Evolutionary conservation across 2,888 invertebrate species (phyloP).

Genomic region (Spodoptera littoralis): DNA sequence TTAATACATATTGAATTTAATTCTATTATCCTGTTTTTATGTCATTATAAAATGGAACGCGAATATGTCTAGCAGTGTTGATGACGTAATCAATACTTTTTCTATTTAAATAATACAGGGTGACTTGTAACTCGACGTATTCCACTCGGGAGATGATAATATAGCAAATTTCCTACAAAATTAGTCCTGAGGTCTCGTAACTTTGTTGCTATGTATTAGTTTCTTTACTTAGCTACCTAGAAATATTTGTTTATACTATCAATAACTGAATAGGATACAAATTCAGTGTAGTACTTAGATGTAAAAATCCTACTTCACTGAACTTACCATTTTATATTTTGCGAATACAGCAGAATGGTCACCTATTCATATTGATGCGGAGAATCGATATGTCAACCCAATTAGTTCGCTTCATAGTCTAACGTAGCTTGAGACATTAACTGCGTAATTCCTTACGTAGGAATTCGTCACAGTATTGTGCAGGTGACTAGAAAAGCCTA

Average conservation of each 20-base stretch:
- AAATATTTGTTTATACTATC: too few relatives aligned
- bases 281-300: too few relatives aligned
- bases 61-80: background rate
- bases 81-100: background rate
- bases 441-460: slow-evolving; percentile 10
- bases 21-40: background rate
- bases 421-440: slow-evolving; percentile 11
- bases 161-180: too few relatives aligned
- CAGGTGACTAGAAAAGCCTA: too few relatives aligned
- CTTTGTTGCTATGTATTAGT: too few relatives aligned
- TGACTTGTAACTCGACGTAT: too few relatives aligned
- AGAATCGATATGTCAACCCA: slow-evolving; percentile 42
- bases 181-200: too few relatives aligned
- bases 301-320: too few relatives aligned
- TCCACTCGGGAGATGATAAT: too few relatives aligned
- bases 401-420: slow-evolving; percentile 27
- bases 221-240: too few relatives aligned
- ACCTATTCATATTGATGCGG: slow-evolving; percentile 30
- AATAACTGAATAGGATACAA: too few relatives aligned
- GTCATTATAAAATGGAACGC: background rate
- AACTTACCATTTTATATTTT: background rate
- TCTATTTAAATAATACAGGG: too few relatives aligned
- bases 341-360: slow-evolving; percentile 5
- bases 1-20: background rate
- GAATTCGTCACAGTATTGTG: background rate